Base-by-base conservation (phyloP, 2,113 vertebrate species). In the Genyomyrus donnyi region DNA sequence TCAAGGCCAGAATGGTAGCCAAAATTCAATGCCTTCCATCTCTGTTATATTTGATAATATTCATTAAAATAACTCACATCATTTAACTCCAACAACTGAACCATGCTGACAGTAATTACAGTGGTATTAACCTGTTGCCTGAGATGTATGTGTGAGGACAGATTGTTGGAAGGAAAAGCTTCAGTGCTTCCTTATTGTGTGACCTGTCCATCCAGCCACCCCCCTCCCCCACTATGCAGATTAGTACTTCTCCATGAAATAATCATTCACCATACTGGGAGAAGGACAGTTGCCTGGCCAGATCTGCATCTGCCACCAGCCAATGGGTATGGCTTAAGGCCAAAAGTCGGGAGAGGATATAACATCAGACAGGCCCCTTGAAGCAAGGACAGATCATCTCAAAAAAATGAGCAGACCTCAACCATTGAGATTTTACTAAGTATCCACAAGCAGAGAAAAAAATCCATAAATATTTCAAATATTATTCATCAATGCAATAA, bases 1-100 rank as follows among this genome's bases (percentile, higher is more conserved):
- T 58, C 0, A 0, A 93, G 24, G 92, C 87, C n/a, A 92, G 91
- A 96, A 91, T 66, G 27, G 92, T 96, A 96, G 96, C 95, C 91
- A 92, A 96, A 96, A 95, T 90, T 95, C 96, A 96, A 96, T 96
- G 96, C 95, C 96, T 96, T 95, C 96, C 96, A 95, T 94, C 93
- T 42, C 70, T 15, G 24, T 89, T 53, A 90, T 87, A 42, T 77
- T 52, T 15, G 35, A 48, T 53, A 31, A 87, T 50, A 31, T 50
- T 87, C 27, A 87, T n/a, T 48, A 74, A 80, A 53, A 90, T 88
- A 52, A 70, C 5, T 50, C 42, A 56, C 56, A 90, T 89, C 56
- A 90, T 89, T 91, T 91, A 89, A 92, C 77, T 91, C 50, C 4
- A 85, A 62, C 87, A 90, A 45, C 53, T 92, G 90, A 92, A 90